These are phyloP conservation scores for Apeira syringaria DNA, from an alignment of 2,888 invertebrate genomes.

Conservation along the genomic window DNA sequence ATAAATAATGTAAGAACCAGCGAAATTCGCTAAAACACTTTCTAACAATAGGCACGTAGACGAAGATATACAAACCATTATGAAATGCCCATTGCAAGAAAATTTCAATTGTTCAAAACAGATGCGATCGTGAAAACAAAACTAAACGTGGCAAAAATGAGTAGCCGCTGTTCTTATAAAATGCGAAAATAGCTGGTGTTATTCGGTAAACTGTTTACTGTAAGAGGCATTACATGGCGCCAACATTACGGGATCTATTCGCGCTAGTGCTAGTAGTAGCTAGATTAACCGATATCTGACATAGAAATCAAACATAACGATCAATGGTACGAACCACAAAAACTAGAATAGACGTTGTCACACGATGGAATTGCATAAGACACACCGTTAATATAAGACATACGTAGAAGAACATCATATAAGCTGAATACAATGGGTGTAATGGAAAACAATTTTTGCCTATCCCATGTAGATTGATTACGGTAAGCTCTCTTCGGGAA, in stretches of 20 bases:
- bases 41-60: constrained; percentile 54
- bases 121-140: constrained; percentile 51
- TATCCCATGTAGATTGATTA: constrained; percentile 46
- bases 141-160: constrained; percentile 48
- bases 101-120: constrained; percentile 45
- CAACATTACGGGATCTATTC: constrained; percentile 36
- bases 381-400: constrained; percentile 51
- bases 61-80: constrained; percentile 49
- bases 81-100: constrained; percentile 40
- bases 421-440: constrained; percentile 56
- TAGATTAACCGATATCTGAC: constrained; percentile 42
- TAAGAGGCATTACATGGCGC: constrained; percentile 34
- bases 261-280: too few relatives aligned
- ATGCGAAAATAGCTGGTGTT: constrained; percentile 40
- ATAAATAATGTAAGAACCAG: constrained; percentile 40
- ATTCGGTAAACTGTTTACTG: constrained; percentile 22
- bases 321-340: constrained; percentile 42
- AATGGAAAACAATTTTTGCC: constrained; percentile 45
- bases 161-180: constrained; percentile 35
- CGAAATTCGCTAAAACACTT: constrained; percentile 49
- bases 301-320: constrained; percentile 48
- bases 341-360: constrained; percentile 47
- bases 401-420: constrained; percentile 44
- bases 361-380: constrained; percentile 55
- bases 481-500: constrained; percentile 65